These are phyloP conservation scores for Rhabdornis inornatus DNA, from an alignment of 2,113 vertebrate species.

Conservation along the genomic window DNA sequence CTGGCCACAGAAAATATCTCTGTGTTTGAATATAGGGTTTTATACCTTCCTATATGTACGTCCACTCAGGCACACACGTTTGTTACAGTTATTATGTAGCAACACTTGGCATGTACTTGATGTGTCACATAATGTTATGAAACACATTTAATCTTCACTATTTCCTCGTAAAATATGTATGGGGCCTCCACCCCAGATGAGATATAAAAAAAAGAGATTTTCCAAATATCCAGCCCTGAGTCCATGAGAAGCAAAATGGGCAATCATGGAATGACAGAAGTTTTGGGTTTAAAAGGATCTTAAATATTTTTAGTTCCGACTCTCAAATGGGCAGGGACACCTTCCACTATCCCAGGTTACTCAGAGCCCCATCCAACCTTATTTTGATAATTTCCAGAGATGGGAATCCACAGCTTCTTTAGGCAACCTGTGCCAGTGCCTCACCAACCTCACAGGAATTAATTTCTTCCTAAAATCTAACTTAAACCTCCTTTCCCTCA, in stretches of 20 bases:
- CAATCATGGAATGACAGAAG: background rate
- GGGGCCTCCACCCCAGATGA: background rate
- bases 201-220: background rate
- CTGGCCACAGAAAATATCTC: background rate
- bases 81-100: background rate
- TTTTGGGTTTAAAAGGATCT: background rate
- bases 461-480: background rate
- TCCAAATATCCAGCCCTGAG: background rate
- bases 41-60: background rate
- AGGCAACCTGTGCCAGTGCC: no score
- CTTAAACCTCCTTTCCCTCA: background rate
- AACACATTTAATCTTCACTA: background rate
- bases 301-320: background rate
- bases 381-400: background rate
- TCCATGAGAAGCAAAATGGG: background rate
- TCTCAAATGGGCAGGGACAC: background rate
- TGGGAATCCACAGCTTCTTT: background rate
- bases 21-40: background rate
- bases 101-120: background rate
- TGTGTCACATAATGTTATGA: background rate
- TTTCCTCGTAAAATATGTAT: background rate
- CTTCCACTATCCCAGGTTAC: background rate
- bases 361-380: background rate
- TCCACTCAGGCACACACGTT: background rate
- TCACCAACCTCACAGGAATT: background rate